These are phyloP conservation scores for Oryctes rhinoceros DNA, from an alignment of 1,140 invertebrate genomes.

Conservation along the genomic window DNA sequence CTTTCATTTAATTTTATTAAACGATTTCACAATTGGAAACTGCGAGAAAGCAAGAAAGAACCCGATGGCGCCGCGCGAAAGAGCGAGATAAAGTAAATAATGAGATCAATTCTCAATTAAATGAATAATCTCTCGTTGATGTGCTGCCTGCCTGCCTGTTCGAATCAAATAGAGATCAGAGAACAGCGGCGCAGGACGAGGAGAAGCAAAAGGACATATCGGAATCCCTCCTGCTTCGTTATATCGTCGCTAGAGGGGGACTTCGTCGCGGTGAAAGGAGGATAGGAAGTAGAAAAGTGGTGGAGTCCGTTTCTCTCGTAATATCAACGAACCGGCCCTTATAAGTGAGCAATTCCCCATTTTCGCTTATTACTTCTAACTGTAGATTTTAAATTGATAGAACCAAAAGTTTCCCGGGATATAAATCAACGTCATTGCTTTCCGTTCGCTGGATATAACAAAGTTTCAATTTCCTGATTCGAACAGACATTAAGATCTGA, in stretches of 20 bases:
- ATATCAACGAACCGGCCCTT: constrained; percentile 11
- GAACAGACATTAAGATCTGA: constrained; percentile 58
- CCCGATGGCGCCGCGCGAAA: background rate
- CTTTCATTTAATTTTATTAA: constrained; percentile 23
- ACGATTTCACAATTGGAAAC: constrained; percentile 24
- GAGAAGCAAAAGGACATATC: background rate
- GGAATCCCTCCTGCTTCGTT: background rate
- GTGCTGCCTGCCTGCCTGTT: constrained; percentile 10
- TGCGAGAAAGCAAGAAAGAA: background rate
- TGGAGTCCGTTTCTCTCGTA: constrained; percentile 8
- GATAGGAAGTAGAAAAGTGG: background rate
- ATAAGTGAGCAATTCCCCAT: constrained; percentile 31
- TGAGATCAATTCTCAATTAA: constrained; percentile 37
- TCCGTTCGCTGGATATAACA: constrained; percentile 53
- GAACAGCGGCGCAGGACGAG: background rate
- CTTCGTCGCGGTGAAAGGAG: background rate
- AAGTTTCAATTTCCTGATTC: constrained; percentile 59
- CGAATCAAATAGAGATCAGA: background rate
- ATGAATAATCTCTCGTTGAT: constrained; percentile 27
- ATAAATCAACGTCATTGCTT: constrained; percentile 59
- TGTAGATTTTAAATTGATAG: constrained; percentile 48
- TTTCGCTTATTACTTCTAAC: constrained; percentile 37
- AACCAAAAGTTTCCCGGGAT: constrained; percentile 50
- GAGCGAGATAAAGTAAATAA: constrained; percentile 12
- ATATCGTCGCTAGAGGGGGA: constrained; percentile 1